Conservation (phyloP, 1,140 invertebrate species). For the Drosophila lacertosa region DNA sequence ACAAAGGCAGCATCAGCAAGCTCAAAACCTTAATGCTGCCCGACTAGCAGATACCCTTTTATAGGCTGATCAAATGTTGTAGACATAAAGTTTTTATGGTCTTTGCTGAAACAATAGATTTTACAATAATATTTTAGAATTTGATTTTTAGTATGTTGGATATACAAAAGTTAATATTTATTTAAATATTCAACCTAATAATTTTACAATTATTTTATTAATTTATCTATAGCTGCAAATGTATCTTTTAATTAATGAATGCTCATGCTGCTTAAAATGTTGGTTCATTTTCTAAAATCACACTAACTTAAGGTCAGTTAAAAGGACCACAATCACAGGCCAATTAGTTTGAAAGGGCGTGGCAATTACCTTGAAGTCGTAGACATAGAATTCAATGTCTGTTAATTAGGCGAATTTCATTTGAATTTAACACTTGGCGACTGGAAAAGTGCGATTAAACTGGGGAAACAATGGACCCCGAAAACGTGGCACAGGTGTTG, state of each 20-base stretch:
- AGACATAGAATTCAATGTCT: slow-evolving; percentile 38
- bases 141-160: no score
- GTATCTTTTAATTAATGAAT: background rate
- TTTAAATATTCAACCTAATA: no score
- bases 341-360: slow-evolving; percentile 37
- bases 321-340: slow-evolving; percentile 23
- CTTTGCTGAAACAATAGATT: no score
- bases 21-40: background rate
- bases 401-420: slow-evolving; percentile 65
- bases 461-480: background rate
- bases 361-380: slow-evolving; percentile 27
- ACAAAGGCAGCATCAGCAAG: background rate
- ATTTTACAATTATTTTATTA: no score
- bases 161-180: background rate
- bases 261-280: background rate
- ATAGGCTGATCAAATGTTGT: no score
- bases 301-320: background rate
- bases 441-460: slow-evolving; percentile 50
- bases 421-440: slow-evolving; percentile 51
- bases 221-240: background rate
- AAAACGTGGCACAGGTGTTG: slow-evolving; percentile 42
- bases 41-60: background rate
- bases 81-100: no score
- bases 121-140: no score
- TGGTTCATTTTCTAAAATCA: background rate